A percentile compares a stretch with the other conserved stretches of the same genome.
These are phyloP conservation scores for Aegithalos caudatus DNA, from an alignment of 2,113 vertebrate genomes.

Conservation along the genomic window DNA sequence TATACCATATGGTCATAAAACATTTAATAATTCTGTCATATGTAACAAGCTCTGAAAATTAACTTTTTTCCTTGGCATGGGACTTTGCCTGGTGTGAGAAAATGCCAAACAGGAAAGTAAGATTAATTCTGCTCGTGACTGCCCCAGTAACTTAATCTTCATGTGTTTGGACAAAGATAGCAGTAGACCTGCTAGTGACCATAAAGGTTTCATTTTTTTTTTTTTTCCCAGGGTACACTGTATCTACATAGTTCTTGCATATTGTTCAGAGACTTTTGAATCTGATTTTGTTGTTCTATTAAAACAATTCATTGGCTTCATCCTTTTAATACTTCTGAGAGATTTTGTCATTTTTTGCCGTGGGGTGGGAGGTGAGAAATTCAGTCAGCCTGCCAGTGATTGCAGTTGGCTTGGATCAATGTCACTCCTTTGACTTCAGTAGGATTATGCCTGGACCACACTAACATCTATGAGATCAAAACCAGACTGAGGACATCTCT, in stretches of 20 bases:
- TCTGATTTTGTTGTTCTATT: neutral
- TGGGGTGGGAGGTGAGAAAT: constrained; percentile 32
- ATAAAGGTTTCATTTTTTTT: constrained; percentile 1
- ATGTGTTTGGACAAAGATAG: neutral
- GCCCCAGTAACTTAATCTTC: neutral
- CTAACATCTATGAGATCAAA: neutral
- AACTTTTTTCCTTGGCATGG: constrained; percentile 35
- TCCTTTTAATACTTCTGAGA: neutral
- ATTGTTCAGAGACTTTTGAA: neutral
- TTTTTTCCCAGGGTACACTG: neutral
- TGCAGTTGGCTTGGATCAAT: constrained; percentile 20
- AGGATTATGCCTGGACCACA: neutral
- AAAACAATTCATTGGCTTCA: neutral
- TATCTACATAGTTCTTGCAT: neutral
- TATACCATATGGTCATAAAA: constrained; percentile 10
- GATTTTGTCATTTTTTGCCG: neutral
- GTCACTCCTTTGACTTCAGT: constrained; percentile 1
- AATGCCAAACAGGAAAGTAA: constrained; percentile 31
- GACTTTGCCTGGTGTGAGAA: constrained; percentile 5
- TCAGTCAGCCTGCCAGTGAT: neutral
- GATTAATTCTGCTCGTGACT: constrained; percentile 1
- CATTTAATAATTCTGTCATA: constrained; percentile 21
- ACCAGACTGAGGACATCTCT: neutral
- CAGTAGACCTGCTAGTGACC: neutral
- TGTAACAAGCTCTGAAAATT: constrained; percentile 18